Percentiles rank a stretch among this genome's conserved stretches.
Evolutionary conservation across 2,797 vertebrate species (phyloP).

Genomic region (Lophotriccus pileatus): DNA sequence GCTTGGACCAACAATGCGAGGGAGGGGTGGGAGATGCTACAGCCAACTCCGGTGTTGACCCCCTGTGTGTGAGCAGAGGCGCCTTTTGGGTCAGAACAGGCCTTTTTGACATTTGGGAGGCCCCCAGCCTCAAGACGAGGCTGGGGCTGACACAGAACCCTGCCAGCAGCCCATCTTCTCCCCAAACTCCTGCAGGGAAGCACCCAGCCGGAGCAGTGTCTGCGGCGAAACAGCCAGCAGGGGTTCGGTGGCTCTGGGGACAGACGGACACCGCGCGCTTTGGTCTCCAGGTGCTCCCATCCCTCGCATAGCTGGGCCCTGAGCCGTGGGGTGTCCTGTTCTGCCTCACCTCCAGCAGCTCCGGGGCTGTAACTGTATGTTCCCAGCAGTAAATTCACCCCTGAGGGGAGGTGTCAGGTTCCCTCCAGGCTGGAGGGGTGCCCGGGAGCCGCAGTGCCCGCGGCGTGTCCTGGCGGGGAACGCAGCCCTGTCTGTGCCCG

Average conservation of each 20-base stretch:
- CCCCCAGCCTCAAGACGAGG: not conserved
- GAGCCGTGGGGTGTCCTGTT: not conserved
- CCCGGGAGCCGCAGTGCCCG: not conserved
- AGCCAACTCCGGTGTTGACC: not conserved
- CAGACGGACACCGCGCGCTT: accelerated
- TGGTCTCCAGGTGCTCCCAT: not conserved
- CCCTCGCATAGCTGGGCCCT: not conserved
- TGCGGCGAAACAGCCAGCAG: not conserved
- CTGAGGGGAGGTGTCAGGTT: not conserved
- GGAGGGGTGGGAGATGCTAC: not conserved
- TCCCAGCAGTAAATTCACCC: not conserved
- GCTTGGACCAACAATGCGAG: accelerated
- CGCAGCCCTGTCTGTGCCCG: not conserved
- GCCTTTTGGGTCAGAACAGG: not conserved
- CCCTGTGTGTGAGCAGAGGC: not conserved
- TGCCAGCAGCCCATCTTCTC: not conserved
- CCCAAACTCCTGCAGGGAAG: not conserved
- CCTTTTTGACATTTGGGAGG: accelerated
- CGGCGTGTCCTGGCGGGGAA: not conserved
- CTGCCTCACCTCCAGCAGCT: not conserved
- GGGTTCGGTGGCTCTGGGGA: not conserved
- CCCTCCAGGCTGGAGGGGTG: not conserved
- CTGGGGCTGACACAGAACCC: not conserved
- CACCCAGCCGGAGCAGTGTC: not conserved
- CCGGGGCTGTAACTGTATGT: not conserved